Evolutionary conservation across 2,888 invertebrate genomes (phyloP), one percentile per base, ranked within the genome.

Genomic region (Koerneria pararmatus): DNA sequence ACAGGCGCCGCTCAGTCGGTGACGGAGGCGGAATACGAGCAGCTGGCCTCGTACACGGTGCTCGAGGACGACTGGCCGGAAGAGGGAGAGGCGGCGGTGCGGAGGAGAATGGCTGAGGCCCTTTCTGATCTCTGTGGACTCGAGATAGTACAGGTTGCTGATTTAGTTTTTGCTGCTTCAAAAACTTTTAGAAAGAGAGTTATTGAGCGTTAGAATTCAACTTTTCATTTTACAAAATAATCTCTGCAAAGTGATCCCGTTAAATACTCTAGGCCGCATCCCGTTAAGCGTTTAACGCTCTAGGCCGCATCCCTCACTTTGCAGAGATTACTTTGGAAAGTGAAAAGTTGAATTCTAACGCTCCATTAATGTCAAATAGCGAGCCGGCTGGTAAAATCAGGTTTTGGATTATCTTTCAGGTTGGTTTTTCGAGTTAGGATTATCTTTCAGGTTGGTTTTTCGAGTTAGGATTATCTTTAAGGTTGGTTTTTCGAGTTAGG

Each of bases 41-140:
- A 29, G 46, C 24, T 66, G 49, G 69, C 60, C 11, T 8, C 8
- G 0, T 69, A 56, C n/a, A 29, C 32, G 6, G 58, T 60, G 3
- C n/a, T 4, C 4, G 59, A 53, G 4, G 69, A 58, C 1, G 71
- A 71, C 19, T 71, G 71, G 71, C 67, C 71, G 3, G 66, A 67
- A 15, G 53, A 46, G 11, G 59, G 31, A 11, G 51, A 57, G 0
- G 19, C 32, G 3, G 19, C 34, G 35, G 53, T 37, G 4, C 6
- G 35, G 19, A 19, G 35, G 35, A n/a, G 62, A 29, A n/a, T 62
- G 8, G 29, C 19, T 1, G 19, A 24, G 2, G 34, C 48, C 2
- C 19, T 65, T 8, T 3, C 24, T 49, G 15, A 6, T 3, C 35
- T 65, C 22, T 8, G 24, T 5, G 8, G 19, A 22, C 29, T 15